Base-by-base conservation (phyloP, 2,797 vertebrate species). In the Danio kyathit region DNA sequence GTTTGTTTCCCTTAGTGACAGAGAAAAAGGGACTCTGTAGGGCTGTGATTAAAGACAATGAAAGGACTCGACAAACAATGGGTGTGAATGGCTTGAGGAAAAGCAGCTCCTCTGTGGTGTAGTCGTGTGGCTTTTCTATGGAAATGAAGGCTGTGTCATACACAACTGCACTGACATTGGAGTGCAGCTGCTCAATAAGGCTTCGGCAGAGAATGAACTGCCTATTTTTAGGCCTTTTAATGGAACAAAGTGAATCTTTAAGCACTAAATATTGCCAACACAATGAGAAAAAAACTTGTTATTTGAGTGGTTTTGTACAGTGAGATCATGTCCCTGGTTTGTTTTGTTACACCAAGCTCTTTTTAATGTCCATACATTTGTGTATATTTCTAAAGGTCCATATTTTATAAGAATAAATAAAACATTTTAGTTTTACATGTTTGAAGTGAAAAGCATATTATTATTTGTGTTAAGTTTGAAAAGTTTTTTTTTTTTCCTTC, bases 391-490 rank as follows among this genome's bases (percentile, higher is more conserved):
- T 96, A 93, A 95, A 92, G 94, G 87, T 88, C 91, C 88, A 89
- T 92, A 96, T 97, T 97, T 97, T 97, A 97, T 97, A 96, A 96
- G 95, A 93, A 95, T 95, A 95, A 95, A 95, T 94, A 97, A 97
- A 96, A 93, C 88, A 89, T 93, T 94, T 92, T 96, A 96, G 95
- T 96, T 96, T 96, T 95, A 91, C 91, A 93, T 90, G 87, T 88
- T 84, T 60, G 40, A 56, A 85, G 86, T 79, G 70, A 87, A 60
- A 87, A 52, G 69, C 73, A 29, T 44, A 87, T 84, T 10, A 21
- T 71, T 67, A n/a, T 76, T 57, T 46, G 69, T 40, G 56, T 16
- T 29, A 13, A n/a, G 54, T 17, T 43, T 56, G 5, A 44, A 70
- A 54, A 2, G 3, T 29, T 29, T 29, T 3, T 29, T 3, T 29